A percentile compares a stretch with the other conserved stretches of the same genome.
Evolutionary conservation across 2,797 vertebrate species (phyloP).

Genomic region (Novumbra hubbsi): DNA sequence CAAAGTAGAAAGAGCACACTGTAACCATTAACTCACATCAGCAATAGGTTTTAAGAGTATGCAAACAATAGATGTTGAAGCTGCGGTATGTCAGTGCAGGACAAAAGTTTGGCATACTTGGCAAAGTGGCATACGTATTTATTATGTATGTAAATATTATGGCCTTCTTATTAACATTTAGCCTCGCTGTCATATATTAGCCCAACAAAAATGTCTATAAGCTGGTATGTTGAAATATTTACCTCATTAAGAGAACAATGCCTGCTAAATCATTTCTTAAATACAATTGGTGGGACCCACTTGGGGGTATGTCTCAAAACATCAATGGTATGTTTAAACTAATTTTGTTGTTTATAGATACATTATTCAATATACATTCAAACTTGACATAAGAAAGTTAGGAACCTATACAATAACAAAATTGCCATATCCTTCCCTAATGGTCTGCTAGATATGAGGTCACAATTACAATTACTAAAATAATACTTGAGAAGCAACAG

Average conservation of each 20-base stretch:
- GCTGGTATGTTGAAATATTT: not conserved
- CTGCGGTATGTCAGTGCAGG: not conserved
- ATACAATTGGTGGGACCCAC: not conserved
- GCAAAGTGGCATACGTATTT: not conserved
- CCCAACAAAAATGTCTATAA: not conserved
- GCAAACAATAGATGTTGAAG: not conserved
- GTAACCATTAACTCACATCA: not conserved
- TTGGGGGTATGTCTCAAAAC: no score
- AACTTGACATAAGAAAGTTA: not conserved
- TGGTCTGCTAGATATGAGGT: slow-evolving; percentile 20
- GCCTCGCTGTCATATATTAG: not conserved
- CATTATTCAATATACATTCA: not conserved
- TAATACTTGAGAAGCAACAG: slow-evolving; percentile 42
- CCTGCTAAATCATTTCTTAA: not conserved
- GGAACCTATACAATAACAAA: not conserved
- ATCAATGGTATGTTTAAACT: no score
- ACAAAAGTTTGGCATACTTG: not conserved
- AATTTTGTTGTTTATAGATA: not conserved
- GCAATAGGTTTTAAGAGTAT: not conserved
- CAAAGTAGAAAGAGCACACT: not conserved
- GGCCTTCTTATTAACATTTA: not conserved
- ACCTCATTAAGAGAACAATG: not conserved
- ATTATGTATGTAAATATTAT: no score
- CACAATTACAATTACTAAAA: slow-evolving; percentile 45
- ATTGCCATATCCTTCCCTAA: slow-evolving; percentile 36